Conservation (phyloP, 2,113 vertebrate genomes). For the Cryptomyrus ogoouensis region DNA sequence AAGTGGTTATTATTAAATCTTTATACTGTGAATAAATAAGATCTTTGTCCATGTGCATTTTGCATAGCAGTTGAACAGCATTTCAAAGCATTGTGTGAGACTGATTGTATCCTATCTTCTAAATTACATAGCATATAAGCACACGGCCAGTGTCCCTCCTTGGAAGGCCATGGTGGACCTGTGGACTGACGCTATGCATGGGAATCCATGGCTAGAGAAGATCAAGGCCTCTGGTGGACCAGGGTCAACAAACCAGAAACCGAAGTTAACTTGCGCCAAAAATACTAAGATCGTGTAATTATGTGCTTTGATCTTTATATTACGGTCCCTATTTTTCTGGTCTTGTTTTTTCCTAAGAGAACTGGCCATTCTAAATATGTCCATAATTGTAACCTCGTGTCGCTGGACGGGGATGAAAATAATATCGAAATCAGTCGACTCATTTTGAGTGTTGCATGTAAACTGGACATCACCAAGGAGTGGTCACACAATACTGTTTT, state of each 20-base stretch:
- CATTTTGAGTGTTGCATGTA: neutral
- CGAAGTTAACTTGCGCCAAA: neutral
- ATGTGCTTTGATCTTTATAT: conserved; percentile 10
- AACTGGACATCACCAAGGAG: neutral
- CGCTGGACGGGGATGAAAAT: neutral
- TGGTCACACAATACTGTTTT: neutral
- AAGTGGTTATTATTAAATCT: neutral
- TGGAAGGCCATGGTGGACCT: neutral
- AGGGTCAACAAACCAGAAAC: neutral
- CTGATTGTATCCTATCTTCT: neutral
- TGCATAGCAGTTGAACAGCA: neutral
- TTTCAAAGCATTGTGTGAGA: neutral
- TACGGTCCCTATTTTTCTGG: neutral
- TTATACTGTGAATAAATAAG: neutral
- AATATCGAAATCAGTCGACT: neutral
- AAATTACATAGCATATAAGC: neutral
- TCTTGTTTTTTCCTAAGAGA: neutral
- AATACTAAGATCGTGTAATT: conserved; percentile 1
- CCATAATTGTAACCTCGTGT: neutral
- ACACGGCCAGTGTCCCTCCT: neutral
- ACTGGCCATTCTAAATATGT: neutral
- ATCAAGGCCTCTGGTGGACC: neutral
- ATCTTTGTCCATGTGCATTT: neutral
- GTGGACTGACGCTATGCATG: neutral
- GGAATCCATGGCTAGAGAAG: neutral